Percentiles rank a stretch among this genome's conserved stretches.
Evolutionary conservation across 1,140 invertebrate genomes (phyloP).

Genomic region (Maconellicoccus hirsutus): DNA sequence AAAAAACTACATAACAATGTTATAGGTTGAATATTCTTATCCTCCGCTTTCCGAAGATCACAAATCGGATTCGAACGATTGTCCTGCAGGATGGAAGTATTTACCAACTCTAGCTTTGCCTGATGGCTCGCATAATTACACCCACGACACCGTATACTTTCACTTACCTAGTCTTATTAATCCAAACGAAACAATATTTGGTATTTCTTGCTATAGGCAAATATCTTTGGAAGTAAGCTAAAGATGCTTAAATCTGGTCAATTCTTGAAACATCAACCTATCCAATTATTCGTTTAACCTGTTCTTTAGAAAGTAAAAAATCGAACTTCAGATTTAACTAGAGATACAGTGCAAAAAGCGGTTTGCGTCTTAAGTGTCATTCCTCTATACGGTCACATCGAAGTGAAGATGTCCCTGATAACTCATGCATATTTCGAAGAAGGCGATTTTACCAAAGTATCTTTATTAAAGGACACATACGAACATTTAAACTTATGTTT

Average conservation of each 20-base stretch:
- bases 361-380: constrained; percentile 79
- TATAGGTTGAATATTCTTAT: constrained; percentile 89
- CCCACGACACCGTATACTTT: constrained; percentile 93
- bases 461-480: constrained; percentile 82
- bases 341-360: constrained; percentile 88
- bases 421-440: constrained; percentile 95
- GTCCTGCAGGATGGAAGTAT: constrained; percentile 87
- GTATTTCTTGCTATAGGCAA: constrained; percentile 95
- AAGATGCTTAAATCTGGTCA: neutral
- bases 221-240: constrained; percentile 78
- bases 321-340: constrained; percentile 91
- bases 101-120: constrained; percentile 88
- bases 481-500: constrained; percentile 82
- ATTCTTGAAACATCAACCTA: neutral
- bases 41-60: constrained; percentile 69
- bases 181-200: constrained; percentile 77
- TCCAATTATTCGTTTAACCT: constrained; percentile 26
- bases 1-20: no score
- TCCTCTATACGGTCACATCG: constrained; percentile 82
- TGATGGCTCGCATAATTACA: constrained; percentile 95
- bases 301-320: constrained; percentile 71
- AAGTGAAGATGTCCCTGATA: constrained; percentile 90
- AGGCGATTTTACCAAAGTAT: constrained; percentile 82
- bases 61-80: constrained; percentile 52
- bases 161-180: constrained; percentile 80